phyloP scores from a whole-genome alignment of 2,113 vertebrate species.

The Piaya cayana region DNA sequence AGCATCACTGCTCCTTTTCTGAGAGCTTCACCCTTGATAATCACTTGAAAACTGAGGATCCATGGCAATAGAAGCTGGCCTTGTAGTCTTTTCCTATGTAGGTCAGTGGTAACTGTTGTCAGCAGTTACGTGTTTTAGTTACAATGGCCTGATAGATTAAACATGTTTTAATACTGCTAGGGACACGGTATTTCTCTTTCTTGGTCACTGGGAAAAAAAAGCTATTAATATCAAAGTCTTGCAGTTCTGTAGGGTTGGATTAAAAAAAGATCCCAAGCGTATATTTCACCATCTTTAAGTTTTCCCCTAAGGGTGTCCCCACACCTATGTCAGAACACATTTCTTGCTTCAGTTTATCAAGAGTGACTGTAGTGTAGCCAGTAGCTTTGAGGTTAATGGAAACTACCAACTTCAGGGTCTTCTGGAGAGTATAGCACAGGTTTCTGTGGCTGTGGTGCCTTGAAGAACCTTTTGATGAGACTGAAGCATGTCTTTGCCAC shows the following conservation, averaged over 20 bases:
- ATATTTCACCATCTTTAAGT: neutral
- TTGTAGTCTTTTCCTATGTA: neutral
- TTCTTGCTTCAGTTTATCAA: neutral
- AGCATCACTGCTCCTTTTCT: neutral
- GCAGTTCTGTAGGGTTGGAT: neutral
- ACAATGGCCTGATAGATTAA: neutral
- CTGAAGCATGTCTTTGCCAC: neutral
- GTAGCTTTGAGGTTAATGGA: neutral
- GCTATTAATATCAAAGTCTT: neutral
- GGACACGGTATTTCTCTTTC: neutral
- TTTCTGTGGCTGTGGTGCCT: neutral
- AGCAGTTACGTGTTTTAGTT: neutral
- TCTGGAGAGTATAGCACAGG: neutral
- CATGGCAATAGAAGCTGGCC: neutral
- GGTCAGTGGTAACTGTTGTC: neutral
- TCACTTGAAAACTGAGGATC: neutral
- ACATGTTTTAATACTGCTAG: neutral
- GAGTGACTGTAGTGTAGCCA: neutral
- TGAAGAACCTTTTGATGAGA: neutral
- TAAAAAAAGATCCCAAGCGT: neutral
- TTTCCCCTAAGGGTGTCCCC: neutral
- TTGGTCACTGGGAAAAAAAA: neutral
- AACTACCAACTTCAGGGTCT: neutral
- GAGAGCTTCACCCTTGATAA: neutral
- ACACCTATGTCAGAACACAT: neutral